Conservation (phyloP, 35 echinoderm and acorn worm genomes). For the Lytechinus pictus region DNA sequence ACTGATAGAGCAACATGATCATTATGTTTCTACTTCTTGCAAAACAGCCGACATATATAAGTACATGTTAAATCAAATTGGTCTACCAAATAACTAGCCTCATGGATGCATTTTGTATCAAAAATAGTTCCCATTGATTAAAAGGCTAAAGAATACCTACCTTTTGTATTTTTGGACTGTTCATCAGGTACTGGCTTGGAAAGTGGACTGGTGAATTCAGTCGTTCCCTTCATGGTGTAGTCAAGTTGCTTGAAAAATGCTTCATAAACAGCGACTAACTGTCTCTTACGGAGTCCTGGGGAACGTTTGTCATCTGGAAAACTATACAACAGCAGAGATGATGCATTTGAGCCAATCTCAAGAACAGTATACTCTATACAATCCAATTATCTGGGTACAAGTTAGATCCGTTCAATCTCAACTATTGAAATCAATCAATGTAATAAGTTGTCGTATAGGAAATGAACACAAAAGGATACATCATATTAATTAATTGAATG, state of each 20-base stretch:
- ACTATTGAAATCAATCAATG: no score
- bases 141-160: neutral
- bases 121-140: neutral
- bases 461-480: no score
- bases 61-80: no score
- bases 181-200: neutral
- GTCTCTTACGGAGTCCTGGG: neutral
- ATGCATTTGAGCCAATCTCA: neutral
- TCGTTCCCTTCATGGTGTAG: neutral
- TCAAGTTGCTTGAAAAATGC: neutral
- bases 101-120: neutral
- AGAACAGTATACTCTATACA: no score
- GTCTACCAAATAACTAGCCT: no score
- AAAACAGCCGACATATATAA: no score
- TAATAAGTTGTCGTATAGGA: no score
- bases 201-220: neutral
- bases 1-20: no score
- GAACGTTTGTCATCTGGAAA: conserved; percentile 20
- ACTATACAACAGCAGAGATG: neutral
- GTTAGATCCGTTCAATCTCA: no score
- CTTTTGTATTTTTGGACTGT: neutral
- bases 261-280: neutral
- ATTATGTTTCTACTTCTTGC: no score
- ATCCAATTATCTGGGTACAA: no score
- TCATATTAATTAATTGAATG: no score